Base-by-base conservation (phyloP, 2,888 invertebrate species). In the Sturmia bella region DNA sequence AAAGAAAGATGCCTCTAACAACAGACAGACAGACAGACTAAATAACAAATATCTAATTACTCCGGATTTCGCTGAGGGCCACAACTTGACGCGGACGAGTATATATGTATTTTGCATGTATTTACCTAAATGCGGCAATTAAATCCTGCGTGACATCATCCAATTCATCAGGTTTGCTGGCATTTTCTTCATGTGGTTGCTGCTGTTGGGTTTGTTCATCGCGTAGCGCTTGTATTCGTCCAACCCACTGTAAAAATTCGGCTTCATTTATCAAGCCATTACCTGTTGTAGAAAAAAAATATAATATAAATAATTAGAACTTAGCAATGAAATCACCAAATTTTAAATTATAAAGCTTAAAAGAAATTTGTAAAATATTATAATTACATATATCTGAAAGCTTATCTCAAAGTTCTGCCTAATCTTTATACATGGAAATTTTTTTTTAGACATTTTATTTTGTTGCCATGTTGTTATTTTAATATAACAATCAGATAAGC, bases 41-140 rank as follows among this genome's bases (percentile, higher is more conserved):
- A n/a, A n/a, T n/a, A n/a, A n/a, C n/a, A n/a, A n/a, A n/a, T n/a
- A n/a, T n/a, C n/a, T n/a, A n/a, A n/a, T n/a, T n/a, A n/a, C n/a
- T n/a, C n/a, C n/a, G n/a, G n/a, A n/a, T n/a, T n/a, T n/a, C n/a
- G n/a, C n/a, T n/a, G n/a, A n/a, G n/a, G n/a, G n/a, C n/a, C n/a
- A n/a, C n/a, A n/a, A n/a, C n/a, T n/a, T n/a, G n/a, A n/a, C n/a
- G n/a, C n/a, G n/a, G n/a, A n/a, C n/a, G n/a, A n/a, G n/a, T n/a
- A n/a, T n/a, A n/a, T n/a, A 32, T 32, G 9, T 32, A 32, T 9
- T 3, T 9, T 27, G 32, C 21, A 48, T 24, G 17, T 57, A 84
- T 84, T 87, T 87, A 94, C 93, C 93, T 93, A 92, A 97, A 97
- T 86, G 97, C 97, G 79, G 97, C 97, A 86, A 96, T 93, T 85